These are phyloP conservation scores for Picathartes gymnocephalus DNA, from an alignment of 2,113 vertebrate species.

Conservation along the genomic window DNA sequence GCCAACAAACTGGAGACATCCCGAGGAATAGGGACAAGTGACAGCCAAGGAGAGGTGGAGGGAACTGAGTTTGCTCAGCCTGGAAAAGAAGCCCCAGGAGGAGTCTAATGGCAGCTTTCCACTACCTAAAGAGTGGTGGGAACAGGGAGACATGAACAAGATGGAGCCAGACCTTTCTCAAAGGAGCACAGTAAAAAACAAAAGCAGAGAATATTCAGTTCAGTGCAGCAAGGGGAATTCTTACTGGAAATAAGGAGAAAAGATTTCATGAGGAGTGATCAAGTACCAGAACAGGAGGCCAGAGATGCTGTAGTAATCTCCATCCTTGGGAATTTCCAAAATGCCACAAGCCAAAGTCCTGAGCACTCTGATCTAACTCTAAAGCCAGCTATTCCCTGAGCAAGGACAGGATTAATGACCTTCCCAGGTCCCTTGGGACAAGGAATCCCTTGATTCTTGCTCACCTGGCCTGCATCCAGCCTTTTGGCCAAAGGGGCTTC, in stretches of 20 bases:
- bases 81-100: not conserved
- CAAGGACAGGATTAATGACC: not conserved
- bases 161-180: not conserved
- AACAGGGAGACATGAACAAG: not conserved
- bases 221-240: not conserved
- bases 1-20: not conserved
- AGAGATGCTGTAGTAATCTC: not conserved
- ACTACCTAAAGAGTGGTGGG: not conserved
- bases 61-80: not conserved
- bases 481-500: constrained; percentile 93
- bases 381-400: not conserved
- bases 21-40: not conserved
- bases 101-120: not conserved
- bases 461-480: constrained; percentile 97
- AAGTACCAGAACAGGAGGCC: not conserved
- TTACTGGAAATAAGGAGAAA: not conserved
- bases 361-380: not conserved
- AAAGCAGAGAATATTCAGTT: not conserved
- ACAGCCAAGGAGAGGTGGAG: not conserved
- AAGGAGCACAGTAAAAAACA: not conserved
- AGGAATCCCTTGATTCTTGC: constrained; percentile 8
- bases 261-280: not conserved
- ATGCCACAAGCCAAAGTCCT: not conserved
- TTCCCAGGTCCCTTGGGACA: not conserved
- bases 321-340: not conserved